A percentile compares a stretch with the other conserved stretches of the same genome.
Evolutionary conservation across 2,797 vertebrate species (phyloP).

Genomic region (Rhinoraja longicauda): DNA sequence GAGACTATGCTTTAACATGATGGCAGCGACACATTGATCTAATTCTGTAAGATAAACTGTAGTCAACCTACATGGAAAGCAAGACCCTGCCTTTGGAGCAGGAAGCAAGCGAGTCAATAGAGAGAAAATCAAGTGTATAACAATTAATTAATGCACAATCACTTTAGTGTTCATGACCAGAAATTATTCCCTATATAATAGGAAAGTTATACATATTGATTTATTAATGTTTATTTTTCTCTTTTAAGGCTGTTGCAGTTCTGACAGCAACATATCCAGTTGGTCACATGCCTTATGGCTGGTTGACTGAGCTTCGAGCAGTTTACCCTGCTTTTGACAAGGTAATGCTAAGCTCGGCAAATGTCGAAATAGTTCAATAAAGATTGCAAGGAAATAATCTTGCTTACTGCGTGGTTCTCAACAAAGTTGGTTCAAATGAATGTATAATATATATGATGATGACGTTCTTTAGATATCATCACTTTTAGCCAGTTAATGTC

Average conservation of each 20-base stretch:
- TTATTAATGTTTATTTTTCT: conserved; percentile 42
- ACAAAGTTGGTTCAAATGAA: not conserved
- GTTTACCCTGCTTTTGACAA: conserved; percentile 97
- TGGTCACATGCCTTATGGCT: conserved; percentile 97
- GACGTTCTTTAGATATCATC: not conserved
- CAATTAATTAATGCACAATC: not conserved
- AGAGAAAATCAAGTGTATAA: not conserved
- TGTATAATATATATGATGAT: not conserved
- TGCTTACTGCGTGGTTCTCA: not conserved
- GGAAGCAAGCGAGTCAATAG: not conserved
- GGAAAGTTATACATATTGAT: not conserved
- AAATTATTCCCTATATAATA: not conserved
- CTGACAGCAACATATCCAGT: conserved; percentile 95
- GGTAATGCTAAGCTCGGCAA: conserved; percentile 54
- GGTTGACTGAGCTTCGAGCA: conserved; percentile 91
- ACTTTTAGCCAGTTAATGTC: not conserved
- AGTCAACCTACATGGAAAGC: not conserved
- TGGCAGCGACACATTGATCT: not conserved
- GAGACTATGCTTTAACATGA: not conserved
- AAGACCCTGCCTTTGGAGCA: not conserved
- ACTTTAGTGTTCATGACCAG: not conserved
- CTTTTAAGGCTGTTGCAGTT: conserved; percentile 81
- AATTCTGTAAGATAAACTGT: not conserved
- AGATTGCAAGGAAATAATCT: not conserved
- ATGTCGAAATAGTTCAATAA: too few relatives aligned